Percentiles rank a stretch among this genome's conserved stretches.
Conservation (phyloP, 2,113 vertebrate species). For the Garra rufa region DNA sequence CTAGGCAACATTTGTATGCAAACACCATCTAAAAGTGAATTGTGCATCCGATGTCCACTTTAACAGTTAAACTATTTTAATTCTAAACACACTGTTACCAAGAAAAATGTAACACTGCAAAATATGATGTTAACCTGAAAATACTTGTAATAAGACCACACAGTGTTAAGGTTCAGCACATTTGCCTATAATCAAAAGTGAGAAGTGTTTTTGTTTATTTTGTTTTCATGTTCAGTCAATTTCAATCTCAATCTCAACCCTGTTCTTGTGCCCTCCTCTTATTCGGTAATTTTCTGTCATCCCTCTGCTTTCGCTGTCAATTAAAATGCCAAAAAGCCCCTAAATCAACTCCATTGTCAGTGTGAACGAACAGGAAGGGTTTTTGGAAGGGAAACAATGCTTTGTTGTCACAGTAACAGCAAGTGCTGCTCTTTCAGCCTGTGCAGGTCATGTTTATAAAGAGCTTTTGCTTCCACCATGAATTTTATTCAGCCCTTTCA, state of each 20-base stretch:
- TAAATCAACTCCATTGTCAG: neutral
- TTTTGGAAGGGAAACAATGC: constrained; percentile 52
- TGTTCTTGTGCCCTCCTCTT: neutral
- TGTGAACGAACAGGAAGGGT: neutral
- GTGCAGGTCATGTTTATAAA: constrained; percentile 19
- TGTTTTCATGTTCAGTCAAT: neutral
- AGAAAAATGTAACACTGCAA: neutral
- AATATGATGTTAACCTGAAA: neutral
- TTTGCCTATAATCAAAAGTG: neutral
- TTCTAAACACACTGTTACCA: neutral
- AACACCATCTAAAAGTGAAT: too few species aligned
- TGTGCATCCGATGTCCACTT: too few species aligned
- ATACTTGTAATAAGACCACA: neutral
- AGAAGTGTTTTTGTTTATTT: neutral
- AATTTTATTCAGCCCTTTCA: neutral
- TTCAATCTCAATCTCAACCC: neutral
- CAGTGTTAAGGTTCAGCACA: neutral
- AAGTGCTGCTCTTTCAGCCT: constrained; percentile 4
- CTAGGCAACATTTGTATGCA: too few species aligned
- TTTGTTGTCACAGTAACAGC: constrained; percentile 49
- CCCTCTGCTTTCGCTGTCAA: constrained; percentile 5
- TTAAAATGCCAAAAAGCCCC: constrained; percentile 3
- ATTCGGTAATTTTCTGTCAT: neutral
- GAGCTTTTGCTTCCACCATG: neutral
- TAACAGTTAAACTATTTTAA: too few species aligned